Base-by-base conservation (phyloP, 2,888 invertebrate genomes). In the Eupithecia pulchellata region DNA sequence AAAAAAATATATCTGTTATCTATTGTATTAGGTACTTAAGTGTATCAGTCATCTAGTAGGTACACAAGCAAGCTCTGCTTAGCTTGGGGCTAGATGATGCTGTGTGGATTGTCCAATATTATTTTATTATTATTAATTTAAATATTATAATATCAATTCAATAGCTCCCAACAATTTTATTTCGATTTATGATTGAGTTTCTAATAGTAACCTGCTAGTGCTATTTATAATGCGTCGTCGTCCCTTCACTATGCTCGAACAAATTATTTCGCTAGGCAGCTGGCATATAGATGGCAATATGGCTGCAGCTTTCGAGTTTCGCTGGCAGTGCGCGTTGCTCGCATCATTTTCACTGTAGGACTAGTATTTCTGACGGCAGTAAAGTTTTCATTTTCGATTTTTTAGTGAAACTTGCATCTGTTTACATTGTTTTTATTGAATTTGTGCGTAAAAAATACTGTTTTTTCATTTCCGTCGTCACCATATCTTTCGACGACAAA, bases 401-500 rank as follows among this genome's bases (percentile, higher is more conserved):
- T 91, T 90, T 89, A 84, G 89, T 90, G 88, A 82, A 89, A 86
- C 83, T 86, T 85, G 80, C 81, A 84, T 87, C 83, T 89, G 88
- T 91, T 91, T 91, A 90, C 84, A 81, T 86, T 83, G 79, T 86
- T 90, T 91, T 89, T 84, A 84, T 79, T 78, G 80, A 81, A 86
- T 83, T 89, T 89, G 83, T 84, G 84, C 86, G 81, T 85, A 83
- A 84, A 89, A 92, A 89, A 86, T 87, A 84, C 82, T 82, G 82
- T 81, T 87, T 87, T 91, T 92, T 91, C 84, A 86, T 89, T 87
- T 92, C 87, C 90, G 86, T 93, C 94, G 94, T 94, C 94, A 94
- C 90, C 94, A 94, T 92, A 89, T 92, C 92, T 89, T 84, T 91
- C 91, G 91, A 91, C 92, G 92, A 94, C 94, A 94, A 94, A 94